These are phyloP conservation scores for Urosaurus nigricauda DNA, from an alignment of 2,797 vertebrate species.

Conservation along the genomic window DNA sequence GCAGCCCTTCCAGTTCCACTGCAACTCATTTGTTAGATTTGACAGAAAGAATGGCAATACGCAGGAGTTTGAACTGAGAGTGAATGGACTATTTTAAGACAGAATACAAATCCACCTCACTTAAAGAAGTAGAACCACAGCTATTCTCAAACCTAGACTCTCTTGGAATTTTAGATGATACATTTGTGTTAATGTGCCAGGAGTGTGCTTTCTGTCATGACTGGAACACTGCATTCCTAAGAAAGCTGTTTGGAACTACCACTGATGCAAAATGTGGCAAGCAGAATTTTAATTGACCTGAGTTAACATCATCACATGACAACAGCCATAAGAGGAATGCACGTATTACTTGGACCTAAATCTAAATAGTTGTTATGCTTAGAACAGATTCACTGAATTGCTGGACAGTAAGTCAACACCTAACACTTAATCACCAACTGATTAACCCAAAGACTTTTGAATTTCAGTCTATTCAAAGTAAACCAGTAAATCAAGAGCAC, in stretches of 20 bases:
- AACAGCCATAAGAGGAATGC: neutral
- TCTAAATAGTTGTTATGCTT: too few species aligned
- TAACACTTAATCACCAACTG: neutral
- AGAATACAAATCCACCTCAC: neutral
- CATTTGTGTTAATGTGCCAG: neutral
- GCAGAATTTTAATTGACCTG: neutral
- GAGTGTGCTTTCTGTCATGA: neutral
- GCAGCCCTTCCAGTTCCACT: neutral
- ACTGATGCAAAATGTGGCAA: neutral
- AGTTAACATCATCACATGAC: neutral
- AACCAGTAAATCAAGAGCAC: neutral
- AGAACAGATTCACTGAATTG: too few species aligned
- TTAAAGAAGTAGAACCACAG: neutral
- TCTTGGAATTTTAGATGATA: neutral
- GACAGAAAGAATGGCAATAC: neutral
- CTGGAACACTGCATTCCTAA: neutral
- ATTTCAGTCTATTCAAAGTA: neutral
- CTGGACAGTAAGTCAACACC: neutral
- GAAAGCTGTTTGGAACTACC: neutral
- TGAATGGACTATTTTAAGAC: neutral
- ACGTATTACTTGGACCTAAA: neutral
- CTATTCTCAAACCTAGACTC: neutral
- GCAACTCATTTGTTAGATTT: neutral
- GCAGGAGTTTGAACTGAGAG: neutral
- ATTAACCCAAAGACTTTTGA: neutral